A percentile compares a stretch with the other conserved stretches of the same genome.
These are phyloP conservation scores for Aspidapion aeneum DNA, from an alignment of 2,888 invertebrate species.

Conservation along the genomic window DNA sequence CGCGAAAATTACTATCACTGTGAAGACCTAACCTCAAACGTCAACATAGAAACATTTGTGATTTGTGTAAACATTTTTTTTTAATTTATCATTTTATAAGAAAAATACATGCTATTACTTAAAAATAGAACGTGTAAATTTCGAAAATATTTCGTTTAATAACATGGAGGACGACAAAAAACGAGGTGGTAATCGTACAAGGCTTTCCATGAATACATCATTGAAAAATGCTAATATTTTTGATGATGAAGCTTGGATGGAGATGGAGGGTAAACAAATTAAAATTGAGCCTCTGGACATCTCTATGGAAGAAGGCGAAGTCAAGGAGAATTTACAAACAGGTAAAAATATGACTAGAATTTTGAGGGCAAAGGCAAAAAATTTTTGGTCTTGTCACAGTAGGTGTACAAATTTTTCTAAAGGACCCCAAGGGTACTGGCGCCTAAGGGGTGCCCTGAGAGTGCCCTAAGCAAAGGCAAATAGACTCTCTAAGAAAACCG, in stretches of 20 bases:
- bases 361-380: too few relatives aligned
- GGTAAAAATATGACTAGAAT: not conserved
- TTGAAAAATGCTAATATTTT: constrained; percentile 41
- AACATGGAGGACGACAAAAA: not conserved
- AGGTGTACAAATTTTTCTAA: too few relatives aligned
- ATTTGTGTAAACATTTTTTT: not conserved
- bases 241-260: constrained; percentile 38
- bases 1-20: not conserved
- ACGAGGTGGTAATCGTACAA: not conserved
- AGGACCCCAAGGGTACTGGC: too few relatives aligned
- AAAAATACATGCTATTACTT: too few relatives aligned
- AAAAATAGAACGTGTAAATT: too few relatives aligned
- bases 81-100: too few relatives aligned
- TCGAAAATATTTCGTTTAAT: too few relatives aligned
- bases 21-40: not conserved
- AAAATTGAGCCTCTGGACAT: not conserved
- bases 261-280: constrained; percentile 14
- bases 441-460: too few relatives aligned
- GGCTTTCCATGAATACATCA: constrained; percentile 36
- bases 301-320: not conserved
- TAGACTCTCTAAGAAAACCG: too few relatives aligned
- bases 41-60: not conserved
- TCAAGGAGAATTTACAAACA: too few relatives aligned
- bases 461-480: too few relatives aligned
- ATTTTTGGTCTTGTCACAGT: too few relatives aligned